These are phyloP conservation scores for Ricordea florida DNA, from an alignment of 92 coral and sea anemone species.

Conservation along the genomic window DNA sequence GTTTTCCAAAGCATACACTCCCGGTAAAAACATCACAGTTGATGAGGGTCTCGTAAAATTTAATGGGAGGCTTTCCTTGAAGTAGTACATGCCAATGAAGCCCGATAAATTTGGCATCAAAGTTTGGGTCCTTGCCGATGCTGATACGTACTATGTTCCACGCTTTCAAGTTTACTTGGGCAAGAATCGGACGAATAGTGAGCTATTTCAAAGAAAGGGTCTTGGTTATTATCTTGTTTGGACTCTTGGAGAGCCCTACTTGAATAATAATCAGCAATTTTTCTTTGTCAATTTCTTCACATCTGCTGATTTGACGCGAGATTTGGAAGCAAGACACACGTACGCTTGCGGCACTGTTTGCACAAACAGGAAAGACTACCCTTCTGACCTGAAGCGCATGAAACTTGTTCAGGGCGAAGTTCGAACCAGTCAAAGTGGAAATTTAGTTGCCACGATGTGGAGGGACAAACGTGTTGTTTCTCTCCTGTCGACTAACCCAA, in stretches of 20 bases:
- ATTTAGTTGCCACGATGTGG: background rate
- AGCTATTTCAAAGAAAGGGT: slow-evolving; percentile 17
- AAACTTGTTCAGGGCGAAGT: slow-evolving; percentile 4
- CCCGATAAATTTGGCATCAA: too few species aligned
- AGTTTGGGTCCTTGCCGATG: slow-evolving; percentile 21
- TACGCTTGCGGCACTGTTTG: background rate
- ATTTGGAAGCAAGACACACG: background rate
- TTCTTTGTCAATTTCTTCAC: slow-evolving; percentile 5
- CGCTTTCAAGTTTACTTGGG: slow-evolving; percentile 20
- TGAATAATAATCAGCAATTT: background rate
- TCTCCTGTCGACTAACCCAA: background rate
- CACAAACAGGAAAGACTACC: background rate
- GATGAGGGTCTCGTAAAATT: slow-evolving; percentile 15
- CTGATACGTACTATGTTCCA: slow-evolving; percentile 22
- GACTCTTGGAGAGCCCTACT: slow-evolving; percentile 18
- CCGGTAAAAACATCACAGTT: slow-evolving; percentile 30
- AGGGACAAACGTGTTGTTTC: slow-evolving; percentile 13
- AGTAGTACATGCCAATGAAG: too few species aligned
- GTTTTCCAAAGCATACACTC: slow-evolving; percentile 9
- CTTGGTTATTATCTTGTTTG: slow-evolving; percentile 20
- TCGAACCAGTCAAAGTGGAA: background rate
- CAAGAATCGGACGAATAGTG: slow-evolving; percentile 6
- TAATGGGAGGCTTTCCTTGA: too few species aligned
- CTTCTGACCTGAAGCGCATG: background rate
- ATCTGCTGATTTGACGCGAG: background rate